Conservation (phyloP, 2,888 invertebrate genomes). For the Tetropium fuscum region DNA sequence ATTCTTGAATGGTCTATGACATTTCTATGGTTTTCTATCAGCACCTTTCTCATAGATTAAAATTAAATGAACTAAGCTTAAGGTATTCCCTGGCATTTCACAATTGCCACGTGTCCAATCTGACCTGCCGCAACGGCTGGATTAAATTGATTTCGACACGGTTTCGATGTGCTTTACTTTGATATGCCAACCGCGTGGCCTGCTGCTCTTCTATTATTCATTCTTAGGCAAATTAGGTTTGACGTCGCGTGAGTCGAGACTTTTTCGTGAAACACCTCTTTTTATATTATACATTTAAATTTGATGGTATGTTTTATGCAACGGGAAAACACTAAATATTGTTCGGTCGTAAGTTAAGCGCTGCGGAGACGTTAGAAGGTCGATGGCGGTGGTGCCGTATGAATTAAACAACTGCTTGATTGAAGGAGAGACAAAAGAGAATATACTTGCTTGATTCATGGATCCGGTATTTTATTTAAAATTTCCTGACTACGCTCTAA, state of each 20-base stretch:
- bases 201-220: slow-evolving; percentile 36
- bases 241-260: slow-evolving; percentile 14
- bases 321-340: slow-evolving; percentile 26
- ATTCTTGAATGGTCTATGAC: no score
- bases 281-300: slow-evolving; percentile 26
- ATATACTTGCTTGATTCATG: background rate
- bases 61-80: no score
- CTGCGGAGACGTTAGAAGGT: slow-evolving; percentile 9
- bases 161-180: slow-evolving; percentile 45
- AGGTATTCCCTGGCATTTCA: no score
- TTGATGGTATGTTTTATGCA: slow-evolving; percentile 27
- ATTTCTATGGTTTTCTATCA: no score
- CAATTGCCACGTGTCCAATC: slow-evolving; percentile 44
- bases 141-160: slow-evolving; percentile 50
- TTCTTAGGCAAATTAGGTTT: slow-evolving; percentile 28
- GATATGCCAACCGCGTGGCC: slow-evolving; percentile 44
- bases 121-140: slow-evolving; percentile 26
- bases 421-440: background rate
- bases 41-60: no score
- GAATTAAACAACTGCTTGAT: slow-evolving; percentile 14
- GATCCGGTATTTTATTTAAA: background rate
- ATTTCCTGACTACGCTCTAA: background rate
- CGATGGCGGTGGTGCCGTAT: background rate
- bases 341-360: slow-evolving; percentile 13
- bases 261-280: slow-evolving; percentile 26